A percentile compares a stretch with the other conserved stretches of the same genome.
Evolutionary conservation across 2,797 vertebrate species (phyloP).

Genomic region (Rhynchonycteris naso): DNA sequence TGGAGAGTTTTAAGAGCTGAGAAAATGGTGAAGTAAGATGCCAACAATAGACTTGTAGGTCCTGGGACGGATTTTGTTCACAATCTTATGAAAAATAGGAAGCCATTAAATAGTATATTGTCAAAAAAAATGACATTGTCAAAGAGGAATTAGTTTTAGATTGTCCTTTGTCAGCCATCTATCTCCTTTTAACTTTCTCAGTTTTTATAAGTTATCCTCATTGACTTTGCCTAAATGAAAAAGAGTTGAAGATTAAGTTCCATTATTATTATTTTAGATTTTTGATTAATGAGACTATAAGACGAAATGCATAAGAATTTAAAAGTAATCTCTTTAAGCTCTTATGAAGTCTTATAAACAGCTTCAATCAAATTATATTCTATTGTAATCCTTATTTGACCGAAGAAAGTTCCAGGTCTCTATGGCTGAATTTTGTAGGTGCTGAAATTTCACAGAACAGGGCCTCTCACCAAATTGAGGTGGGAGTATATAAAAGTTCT

Average conservation of each 20-base stretch:
- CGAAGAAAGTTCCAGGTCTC: background rate
- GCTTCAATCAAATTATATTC: background rate
- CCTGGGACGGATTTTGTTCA: background rate
- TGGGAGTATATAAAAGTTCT: background rate
- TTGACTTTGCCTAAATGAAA: slow-evolving; percentile 9
- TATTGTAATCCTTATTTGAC: background rate
- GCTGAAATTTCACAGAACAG: background rate
- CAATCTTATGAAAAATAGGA: background rate
- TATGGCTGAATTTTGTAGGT: background rate
- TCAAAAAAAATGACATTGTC: background rate
- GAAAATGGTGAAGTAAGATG: background rate
- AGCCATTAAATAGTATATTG: background rate
- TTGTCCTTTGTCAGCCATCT: background rate
- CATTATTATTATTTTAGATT: slow-evolving; percentile 42
- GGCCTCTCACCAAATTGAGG: background rate
- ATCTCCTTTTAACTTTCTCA: slow-evolving; percentile 18
- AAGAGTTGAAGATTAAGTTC: slow-evolving; percentile 22
- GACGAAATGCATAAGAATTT: slow-evolving; percentile 35
- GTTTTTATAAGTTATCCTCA: slow-evolving; percentile 15
- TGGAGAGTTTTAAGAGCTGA: background rate
- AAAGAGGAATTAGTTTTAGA: slow-evolving; percentile 10
- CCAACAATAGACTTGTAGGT: background rate
- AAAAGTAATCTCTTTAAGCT: background rate
- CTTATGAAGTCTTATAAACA: slow-evolving; percentile 8
- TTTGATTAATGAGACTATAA: slow-evolving; percentile 33